These are phyloP conservation scores for Priocnemis perturbator DNA, from an alignment of 2,888 invertebrate genomes.

Conservation along the genomic window DNA sequence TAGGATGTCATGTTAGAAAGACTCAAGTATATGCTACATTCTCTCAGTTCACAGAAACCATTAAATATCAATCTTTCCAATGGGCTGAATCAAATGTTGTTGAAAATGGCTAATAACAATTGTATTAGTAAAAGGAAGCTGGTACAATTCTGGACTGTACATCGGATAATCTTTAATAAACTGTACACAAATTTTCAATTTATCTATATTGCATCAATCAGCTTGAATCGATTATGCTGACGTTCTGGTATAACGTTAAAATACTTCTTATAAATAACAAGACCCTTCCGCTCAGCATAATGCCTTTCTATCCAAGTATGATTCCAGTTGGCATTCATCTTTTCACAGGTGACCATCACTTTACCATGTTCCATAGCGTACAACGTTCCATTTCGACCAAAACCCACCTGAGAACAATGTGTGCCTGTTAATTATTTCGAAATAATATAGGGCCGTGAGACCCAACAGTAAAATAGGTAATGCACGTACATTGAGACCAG, in stretches of 20 bases:
- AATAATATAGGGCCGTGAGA: not conserved
- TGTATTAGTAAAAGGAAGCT: not conserved
- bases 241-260: conserved; percentile 88
- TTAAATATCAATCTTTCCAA: conserved; percentile 70
- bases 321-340: conserved; percentile 86
- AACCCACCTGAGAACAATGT: conserved; percentile 82
- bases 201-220: conserved; percentile 83
- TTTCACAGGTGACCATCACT: conserved; percentile 89
- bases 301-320: conserved; percentile 84
- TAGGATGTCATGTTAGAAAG: conserved; percentile 69
- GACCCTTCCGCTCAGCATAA: conserved; percentile 81
- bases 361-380: conserved; percentile 88
- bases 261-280: conserved; percentile 88
- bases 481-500: conserved; percentile 84
- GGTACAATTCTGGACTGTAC: not conserved
- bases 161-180: not conserved
- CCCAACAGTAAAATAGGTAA: not conserved
- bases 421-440: not conserved
- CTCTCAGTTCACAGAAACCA: conserved; percentile 52
- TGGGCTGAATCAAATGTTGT: conserved; percentile 60
- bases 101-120: conserved; percentile 24
- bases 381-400: conserved; percentile 86
- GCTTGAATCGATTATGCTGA: conserved; percentile 86
- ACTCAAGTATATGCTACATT: conserved; percentile 67
- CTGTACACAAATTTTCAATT: not conserved